These are phyloP conservation scores for Rousettus madagascariensis DNA, from an alignment of 2,797 vertebrate species.

Conservation along the genomic window DNA sequence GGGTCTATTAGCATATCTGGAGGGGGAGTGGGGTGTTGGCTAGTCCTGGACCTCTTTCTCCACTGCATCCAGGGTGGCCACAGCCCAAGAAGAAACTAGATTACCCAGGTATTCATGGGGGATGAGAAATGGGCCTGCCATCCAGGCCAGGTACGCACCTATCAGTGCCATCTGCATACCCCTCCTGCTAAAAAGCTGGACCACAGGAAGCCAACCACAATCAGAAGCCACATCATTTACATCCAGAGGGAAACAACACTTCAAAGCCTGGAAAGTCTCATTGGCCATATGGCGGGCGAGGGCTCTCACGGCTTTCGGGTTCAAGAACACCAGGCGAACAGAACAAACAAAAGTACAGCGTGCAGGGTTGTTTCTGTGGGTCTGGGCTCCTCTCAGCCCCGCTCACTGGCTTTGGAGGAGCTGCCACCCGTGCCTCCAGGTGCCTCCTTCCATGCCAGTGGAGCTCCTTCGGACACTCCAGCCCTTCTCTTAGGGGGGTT, in stretches of 20 bases:
- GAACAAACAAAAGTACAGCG: accelerated
- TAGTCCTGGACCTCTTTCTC: background rate
- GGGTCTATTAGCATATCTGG: background rate
- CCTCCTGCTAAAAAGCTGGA: background rate
- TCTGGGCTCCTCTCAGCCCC: background rate
- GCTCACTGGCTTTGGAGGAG: background rate
- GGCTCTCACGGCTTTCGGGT: background rate
- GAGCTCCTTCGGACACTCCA: background rate
- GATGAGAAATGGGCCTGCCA: background rate
- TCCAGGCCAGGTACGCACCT: background rate
- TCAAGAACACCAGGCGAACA: background rate
- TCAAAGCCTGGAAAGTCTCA: background rate
- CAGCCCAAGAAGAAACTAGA: background rate
- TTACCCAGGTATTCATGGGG: background rate
- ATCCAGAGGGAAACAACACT: background rate
- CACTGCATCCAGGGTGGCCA: background rate
- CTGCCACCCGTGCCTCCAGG: accelerated
- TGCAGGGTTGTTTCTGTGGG: accelerated
- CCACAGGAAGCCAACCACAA: background rate
- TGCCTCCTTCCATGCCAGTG: background rate
- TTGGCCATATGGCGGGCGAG: background rate
- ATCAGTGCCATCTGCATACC: background rate
- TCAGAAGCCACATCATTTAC: background rate
- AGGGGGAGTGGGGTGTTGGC: no score
- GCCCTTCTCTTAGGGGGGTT: background rate